Evolutionary conservation across 2,797 vertebrate genomes (phyloP), one percentile per base, ranked within the genome.

Genomic region (Eleutherodactylus coqui): DNA sequence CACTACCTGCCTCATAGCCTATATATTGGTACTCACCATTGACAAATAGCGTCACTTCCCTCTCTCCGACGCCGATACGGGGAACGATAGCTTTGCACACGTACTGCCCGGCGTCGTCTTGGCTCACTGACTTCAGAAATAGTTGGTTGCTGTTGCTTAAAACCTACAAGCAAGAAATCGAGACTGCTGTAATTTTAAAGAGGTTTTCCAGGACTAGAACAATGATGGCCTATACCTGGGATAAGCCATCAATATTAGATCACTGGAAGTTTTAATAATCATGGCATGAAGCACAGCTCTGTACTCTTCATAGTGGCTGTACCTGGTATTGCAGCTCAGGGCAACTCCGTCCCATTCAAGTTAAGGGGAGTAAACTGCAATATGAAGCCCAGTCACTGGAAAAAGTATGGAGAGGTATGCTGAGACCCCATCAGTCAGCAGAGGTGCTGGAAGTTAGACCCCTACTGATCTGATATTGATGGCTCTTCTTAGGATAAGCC

Each of bases 71-170:
- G 0, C 98, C 98, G 0, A 99, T 98, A 10, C 97, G 91, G 0
- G 98, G 97, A 0, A 99, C 97, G 16, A 98, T 99, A 93, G 98
- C 97, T 87, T 98, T 97, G 93, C 98, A 99, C 87, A 98, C 92
- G 6, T 99, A 99, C 87, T 96, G 96, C 43, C 98, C 97, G 0
- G 97, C 97, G 0, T 99, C 98, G 0, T 93, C 92, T 88, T 99
- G 97, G 0, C 95, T 96, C 78, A 99, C 97, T 0, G 97, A 94
- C 93, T 98, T 98, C 89, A 99, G 88, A 86, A 96, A 94, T 79
- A 99, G 93, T 93, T 98, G 97, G 93, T 99, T 97, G 91, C 96
- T 97, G 93, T 99, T 99, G 93, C 97, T 98, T 73, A 99, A 94
- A 6, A 99, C 97, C 98, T 98, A 94, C 29, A 84, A 0, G 69